Conservation (phyloP, 2,797 vertebrate genomes). For the Crypturellus tataupa region DNA sequence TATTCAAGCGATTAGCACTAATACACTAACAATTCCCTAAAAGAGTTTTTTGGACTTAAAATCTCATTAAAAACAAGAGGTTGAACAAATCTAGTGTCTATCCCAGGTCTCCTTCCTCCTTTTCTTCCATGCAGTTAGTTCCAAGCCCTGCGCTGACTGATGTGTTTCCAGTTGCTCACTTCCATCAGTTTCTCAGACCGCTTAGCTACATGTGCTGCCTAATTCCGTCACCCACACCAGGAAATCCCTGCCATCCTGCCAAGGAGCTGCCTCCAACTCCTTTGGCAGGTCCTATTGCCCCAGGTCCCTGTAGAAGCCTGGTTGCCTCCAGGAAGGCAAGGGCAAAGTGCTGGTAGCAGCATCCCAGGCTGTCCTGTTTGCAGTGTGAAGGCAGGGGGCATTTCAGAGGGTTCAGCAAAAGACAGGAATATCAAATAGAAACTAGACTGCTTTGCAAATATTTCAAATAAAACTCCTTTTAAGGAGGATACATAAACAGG, state of each 20-base stretch:
- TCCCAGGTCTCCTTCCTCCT: not conserved
- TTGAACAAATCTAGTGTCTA: not conserved
- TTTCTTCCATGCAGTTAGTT: not conserved
- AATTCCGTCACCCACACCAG: not conserved
- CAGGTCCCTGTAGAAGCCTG: not conserved
- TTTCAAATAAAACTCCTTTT: not conserved
- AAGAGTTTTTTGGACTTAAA: not conserved
- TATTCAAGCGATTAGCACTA: not conserved
- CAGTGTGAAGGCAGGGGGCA: not conserved
- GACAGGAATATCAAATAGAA: not conserved
- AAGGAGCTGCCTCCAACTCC: not conserved
- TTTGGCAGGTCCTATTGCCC: not conserved
- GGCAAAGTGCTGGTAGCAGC: rapidly evolving
- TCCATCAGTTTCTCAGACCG: not conserved
- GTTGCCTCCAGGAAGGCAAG: rapidly evolving
- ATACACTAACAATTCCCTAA: not conserved
- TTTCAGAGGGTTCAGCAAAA: not conserved
- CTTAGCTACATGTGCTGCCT: not conserved
- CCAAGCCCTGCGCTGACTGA: not conserved
- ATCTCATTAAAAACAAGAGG: not conserved
- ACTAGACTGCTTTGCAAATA: not conserved
- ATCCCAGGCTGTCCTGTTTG: not conserved
- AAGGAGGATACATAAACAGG: not conserved
- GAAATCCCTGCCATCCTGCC: not conserved
- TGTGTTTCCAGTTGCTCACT: not conserved